Evolutionary conservation across 2,113 vertebrate genomes (phyloP).

Genomic region (Arothron firmamentum): DNA sequence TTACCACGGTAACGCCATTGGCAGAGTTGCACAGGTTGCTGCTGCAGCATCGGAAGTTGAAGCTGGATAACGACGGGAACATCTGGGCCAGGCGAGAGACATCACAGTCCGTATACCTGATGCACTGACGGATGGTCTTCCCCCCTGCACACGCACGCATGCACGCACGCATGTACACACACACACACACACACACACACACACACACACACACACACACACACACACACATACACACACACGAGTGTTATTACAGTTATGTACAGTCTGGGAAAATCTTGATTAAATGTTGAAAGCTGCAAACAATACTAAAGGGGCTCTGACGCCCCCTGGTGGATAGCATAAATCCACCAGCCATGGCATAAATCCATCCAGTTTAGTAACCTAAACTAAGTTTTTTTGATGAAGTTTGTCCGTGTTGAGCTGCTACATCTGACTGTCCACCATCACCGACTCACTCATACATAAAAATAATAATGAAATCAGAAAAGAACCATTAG

Average conservation of each 20-base stretch:
- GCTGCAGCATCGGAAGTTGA: slow-evolving; percentile 75
- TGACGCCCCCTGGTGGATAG: neutral
- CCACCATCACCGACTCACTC: too few species aligned
- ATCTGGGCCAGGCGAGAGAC: slow-evolving; percentile 69
- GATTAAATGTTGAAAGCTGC: neutral
- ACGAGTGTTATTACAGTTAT: too few species aligned
- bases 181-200: too few species aligned
- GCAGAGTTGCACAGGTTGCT: slow-evolving; percentile 73
- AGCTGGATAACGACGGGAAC: slow-evolving; percentile 66
- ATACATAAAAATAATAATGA: too few species aligned
- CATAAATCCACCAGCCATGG: neutral
- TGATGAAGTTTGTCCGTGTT: too few species aligned
- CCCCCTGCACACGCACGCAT: slow-evolving; percentile 50
- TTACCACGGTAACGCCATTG: neutral
- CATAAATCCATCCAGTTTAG: too few species aligned
- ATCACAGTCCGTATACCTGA: slow-evolving; percentile 75
- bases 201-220: neutral
- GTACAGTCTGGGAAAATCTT: too few species aligned
- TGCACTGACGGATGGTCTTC: slow-evolving; percentile 73
- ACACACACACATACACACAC: too few species aligned
- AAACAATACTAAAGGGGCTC: neutral
- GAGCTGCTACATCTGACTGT: too few species aligned
- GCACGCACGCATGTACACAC: neutral
- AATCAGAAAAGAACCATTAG: too few species aligned
- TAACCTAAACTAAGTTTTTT: too few species aligned